These are phyloP conservation scores for Umimayanthus chanpuru DNA, from an alignment of 92 coral and sea anemone genomes.

Conservation along the genomic window DNA sequence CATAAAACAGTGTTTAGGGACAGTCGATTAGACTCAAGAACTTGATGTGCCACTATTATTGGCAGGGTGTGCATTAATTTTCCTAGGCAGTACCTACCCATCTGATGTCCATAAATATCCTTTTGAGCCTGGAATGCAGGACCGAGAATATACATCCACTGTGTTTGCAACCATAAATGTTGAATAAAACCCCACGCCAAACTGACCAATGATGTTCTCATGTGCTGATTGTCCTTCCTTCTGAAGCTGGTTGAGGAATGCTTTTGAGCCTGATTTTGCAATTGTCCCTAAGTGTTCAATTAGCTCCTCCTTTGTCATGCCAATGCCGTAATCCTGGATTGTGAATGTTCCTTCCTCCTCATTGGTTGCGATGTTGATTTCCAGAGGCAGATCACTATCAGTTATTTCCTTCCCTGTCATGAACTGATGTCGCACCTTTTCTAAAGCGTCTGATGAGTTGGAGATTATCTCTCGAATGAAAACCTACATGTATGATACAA, in stretches of 20 bases:
- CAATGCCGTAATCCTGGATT: conserved; percentile 90
- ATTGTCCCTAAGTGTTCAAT: conserved; percentile 91
- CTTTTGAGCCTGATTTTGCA: conserved; percentile 95
- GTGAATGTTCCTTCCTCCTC: conserved; percentile 87
- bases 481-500: conserved; percentile 56
- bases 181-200: conserved; percentile 99
- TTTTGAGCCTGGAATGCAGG: conserved; percentile 80
- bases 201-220: conserved; percentile 95
- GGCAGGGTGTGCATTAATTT: too few species aligned
- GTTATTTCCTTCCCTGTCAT: conserved; percentile 85
- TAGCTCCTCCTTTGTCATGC: conserved; percentile 88
- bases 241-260: conserved; percentile 82
- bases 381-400: conserved; percentile 75
- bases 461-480: conserved; percentile 96
- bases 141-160: conserved; percentile 90
- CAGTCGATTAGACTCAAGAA: too few species aligned
- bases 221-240: conserved; percentile 63
- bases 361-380: conserved; percentile 86
- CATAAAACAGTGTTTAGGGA: too few species aligned
- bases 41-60: too few species aligned
- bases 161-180: conserved; percentile 95
- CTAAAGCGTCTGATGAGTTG: conserved; percentile 96
- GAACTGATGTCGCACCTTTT: conserved; percentile 85
- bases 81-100: conserved; percentile 67
- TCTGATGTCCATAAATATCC: conserved; percentile 97